Conservation (phyloP, 2,888 invertebrate species). For the Pollenia labialis region DNA sequence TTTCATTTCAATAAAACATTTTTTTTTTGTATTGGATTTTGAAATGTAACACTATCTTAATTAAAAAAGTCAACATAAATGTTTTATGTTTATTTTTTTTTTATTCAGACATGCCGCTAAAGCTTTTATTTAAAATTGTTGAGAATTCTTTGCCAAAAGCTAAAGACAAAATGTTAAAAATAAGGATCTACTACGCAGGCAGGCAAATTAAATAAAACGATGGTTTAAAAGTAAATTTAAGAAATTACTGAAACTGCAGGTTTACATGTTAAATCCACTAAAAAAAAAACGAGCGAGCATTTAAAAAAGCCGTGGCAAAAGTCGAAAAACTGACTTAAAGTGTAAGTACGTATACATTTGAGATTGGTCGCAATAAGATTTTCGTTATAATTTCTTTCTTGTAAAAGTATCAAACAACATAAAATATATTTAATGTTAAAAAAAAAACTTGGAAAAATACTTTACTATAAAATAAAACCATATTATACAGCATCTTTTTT, state of each 20-base stretch:
- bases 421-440: not conserved
- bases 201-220: conserved; percentile 50
- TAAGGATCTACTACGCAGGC: conserved; percentile 24
- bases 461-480: not conserved
- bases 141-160: conserved; percentile 43
- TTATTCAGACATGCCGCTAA: conserved; percentile 58
- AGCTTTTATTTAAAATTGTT: conserved; percentile 39
- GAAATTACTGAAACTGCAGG: conserved; percentile 14
- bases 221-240: conserved; percentile 30
- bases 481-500: not conserved
- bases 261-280: conserved; percentile 21
- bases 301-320: conserved; percentile 59
- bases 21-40: conserved; percentile 1
- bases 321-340: conserved; percentile 60
- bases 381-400: conserved; percentile 20
- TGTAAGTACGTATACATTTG: conserved; percentile 35
- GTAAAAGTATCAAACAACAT: conserved; percentile 49
- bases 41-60: conserved; percentile 49
- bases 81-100: conserved; percentile 22
- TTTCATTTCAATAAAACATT: conserved; percentile 44
- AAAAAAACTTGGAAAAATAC: not conserved
- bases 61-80: conserved; percentile 45
- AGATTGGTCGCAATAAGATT: conserved; percentile 7
- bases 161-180: conserved; percentile 24
- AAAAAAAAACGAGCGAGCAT: conserved; percentile 27